Conservation (phyloP, 2,113 vertebrate species). For the Megaptera novaeangliae region DNA sequence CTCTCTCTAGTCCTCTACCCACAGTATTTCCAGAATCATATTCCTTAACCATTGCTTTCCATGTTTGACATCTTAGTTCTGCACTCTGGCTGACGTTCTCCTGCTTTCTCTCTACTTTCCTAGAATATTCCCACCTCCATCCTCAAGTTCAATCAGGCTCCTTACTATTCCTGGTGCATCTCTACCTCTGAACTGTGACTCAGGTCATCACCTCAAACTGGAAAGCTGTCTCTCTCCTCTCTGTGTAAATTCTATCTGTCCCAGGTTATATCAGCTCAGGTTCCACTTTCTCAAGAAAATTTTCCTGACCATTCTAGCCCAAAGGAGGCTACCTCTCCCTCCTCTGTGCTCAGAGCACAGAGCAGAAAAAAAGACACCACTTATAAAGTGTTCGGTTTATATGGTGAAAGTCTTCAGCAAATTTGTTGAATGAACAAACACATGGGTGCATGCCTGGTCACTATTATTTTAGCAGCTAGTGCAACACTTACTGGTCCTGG, state of each 20-base stretch:
- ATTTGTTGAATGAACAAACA: not conserved
- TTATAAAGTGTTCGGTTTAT: not conserved
- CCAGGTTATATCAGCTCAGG: not conserved
- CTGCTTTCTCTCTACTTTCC: not conserved
- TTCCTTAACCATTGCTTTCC: accelerated
- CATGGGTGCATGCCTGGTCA: accelerated
- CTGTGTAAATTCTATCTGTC: not conserved
- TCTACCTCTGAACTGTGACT: not conserved
- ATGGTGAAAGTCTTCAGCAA: no score
- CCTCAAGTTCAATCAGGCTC: not conserved
- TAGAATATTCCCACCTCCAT: accelerated
- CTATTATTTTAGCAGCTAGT: not conserved
- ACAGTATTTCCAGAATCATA: not conserved
- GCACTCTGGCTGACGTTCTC: no score
- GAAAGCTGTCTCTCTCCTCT: no score
- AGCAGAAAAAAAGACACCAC: not conserved
- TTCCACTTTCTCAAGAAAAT: not conserved
- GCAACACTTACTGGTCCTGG: no score
- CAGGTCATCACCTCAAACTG: no score
- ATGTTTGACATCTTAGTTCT: not conserved
- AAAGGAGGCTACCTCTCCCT: not conserved
- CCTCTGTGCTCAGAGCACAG: not conserved
- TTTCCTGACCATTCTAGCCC: not conserved
- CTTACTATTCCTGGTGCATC: no score
- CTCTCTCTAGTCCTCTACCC: accelerated